phyloP scores from a whole-genome alignment of 2,797 vertebrate species.

The Alauda arvensis region DNA sequence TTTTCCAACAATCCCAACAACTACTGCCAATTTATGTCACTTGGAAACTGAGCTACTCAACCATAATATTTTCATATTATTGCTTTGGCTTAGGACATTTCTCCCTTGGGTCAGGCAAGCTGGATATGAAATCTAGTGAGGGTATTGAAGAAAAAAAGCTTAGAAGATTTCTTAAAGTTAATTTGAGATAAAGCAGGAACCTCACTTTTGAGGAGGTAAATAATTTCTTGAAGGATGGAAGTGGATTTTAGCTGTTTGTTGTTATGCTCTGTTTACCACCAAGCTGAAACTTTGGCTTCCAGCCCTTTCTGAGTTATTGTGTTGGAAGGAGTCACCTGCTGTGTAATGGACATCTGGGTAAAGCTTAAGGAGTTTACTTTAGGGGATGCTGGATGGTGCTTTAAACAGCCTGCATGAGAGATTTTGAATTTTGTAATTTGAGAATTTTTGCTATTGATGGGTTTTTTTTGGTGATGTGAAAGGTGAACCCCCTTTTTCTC shows the following conservation, averaged over 20 bases:
- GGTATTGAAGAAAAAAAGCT: neutral
- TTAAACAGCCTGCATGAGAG: neutral
- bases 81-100: neutral
- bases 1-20: neutral
- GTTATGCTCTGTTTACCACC: neutral
- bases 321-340: neutral
- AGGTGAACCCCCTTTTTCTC: neutral
- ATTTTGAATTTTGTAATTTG: neutral
- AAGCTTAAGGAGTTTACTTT: neutral
- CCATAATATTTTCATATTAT: conserved; percentile 27
- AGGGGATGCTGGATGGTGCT: neutral
- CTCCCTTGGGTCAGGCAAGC: neutral
- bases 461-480: neutral
- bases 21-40: conserved; percentile 19
- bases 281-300: neutral
- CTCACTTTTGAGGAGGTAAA: neutral
- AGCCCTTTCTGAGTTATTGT: neutral
- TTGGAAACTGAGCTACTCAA: conserved; percentile 3
- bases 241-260: neutral
- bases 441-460: neutral
- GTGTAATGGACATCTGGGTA: neutral
- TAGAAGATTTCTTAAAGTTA: neutral
- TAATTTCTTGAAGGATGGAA: neutral
- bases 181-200: neutral
- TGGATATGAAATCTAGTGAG: neutral